A percentile compares a stretch with the other conserved stretches of the same genome.
Conservation (phyloP, 1,140 invertebrate genomes). For the Thaumatotibia leucotreta region DNA sequence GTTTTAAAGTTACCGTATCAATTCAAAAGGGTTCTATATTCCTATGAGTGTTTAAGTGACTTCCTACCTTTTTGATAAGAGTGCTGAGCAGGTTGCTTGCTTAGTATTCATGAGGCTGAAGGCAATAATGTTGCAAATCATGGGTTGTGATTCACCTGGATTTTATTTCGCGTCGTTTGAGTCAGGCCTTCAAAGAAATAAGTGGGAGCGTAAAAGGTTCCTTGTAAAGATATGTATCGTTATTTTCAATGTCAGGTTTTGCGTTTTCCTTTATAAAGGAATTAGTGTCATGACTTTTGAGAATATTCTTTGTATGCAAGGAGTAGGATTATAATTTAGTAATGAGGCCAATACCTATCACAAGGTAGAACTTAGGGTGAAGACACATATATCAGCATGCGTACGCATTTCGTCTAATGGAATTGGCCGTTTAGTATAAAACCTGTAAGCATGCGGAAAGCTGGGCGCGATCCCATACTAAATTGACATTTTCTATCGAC, state of each 20-base stretch:
- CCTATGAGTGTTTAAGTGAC: neutral
- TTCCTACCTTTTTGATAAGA: neutral
- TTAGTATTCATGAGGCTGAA: constrained; percentile 47
- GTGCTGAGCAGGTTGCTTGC: constrained; percentile 36
- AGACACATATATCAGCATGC: too few species aligned
- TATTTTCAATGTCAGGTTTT: constrained; percentile 1
- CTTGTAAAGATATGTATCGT: constrained; percentile 47
- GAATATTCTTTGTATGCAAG: neutral
- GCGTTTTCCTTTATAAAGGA: neutral
- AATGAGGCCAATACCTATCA: too few species aligned
- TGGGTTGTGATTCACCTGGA: constrained; percentile 50
- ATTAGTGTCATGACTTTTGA: neutral
- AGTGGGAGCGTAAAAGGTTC: constrained; percentile 26
- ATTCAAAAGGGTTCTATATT: neutral
- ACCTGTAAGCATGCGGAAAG: too few species aligned
- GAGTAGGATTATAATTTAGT: too few species aligned
- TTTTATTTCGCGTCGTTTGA: constrained; percentile 32
- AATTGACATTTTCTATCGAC: too few species aligned
- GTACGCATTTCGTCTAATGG: too few species aligned
- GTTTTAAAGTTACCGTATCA: neutral
- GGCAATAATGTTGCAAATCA: constrained; percentile 55
- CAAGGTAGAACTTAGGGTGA: too few species aligned
- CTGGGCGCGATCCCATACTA: too few species aligned
- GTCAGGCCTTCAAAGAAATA: constrained; percentile 34
- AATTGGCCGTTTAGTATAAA: too few species aligned